A percentile compares a stretch with the other conserved stretches of the same genome.
These are phyloP conservation scores for Gasterosteus aculeatus DNA, from an alignment of 2,113 vertebrate genomes.

Conservation along the genomic window DNA sequence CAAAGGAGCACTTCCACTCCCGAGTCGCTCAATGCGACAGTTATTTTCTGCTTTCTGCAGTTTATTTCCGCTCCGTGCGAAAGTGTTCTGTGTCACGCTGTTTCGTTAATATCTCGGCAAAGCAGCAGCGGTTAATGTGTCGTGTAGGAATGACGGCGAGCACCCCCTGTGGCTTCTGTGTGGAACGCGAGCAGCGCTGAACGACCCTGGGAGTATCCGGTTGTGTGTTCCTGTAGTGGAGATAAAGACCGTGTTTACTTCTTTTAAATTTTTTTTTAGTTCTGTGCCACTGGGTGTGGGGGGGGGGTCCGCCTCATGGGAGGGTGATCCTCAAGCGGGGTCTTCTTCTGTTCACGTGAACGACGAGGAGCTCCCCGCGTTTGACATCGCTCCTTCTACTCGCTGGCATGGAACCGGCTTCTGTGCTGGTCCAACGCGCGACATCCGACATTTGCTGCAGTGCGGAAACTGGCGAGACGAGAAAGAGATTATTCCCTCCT, in stretches of 20 bases:
- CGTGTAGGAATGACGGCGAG: slow-evolving; percentile 40
- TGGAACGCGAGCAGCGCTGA: slow-evolving; percentile 68
- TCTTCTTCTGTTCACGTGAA: slow-evolving; percentile 41
- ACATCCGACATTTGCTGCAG: background rate
- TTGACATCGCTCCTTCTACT: slow-evolving; percentile 30
- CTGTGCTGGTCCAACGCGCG: slow-evolving; percentile 9
- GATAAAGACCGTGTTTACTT: slow-evolving; percentile 65
- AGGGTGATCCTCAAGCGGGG: slow-evolving; percentile 38
- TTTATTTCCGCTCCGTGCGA: background rate
- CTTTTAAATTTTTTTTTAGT: slow-evolving; percentile 54
- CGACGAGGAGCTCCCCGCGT: slow-evolving; percentile 5
- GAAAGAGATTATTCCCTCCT: background rate
- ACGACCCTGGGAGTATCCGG: slow-evolving; percentile 69
- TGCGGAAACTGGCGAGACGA: background rate
- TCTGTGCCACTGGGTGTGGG: slow-evolving; percentile 43
- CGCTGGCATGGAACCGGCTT: slow-evolving; percentile 9
- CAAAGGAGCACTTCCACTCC: slow-evolving; percentile 31
- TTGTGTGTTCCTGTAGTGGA: slow-evolving; percentile 31
- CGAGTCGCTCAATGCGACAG: slow-evolving; percentile 2
- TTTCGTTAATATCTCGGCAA: slow-evolving; percentile 60
- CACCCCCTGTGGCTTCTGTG: slow-evolving; percentile 55
- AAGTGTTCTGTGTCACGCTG: slow-evolving; percentile 7
- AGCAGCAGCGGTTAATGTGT: slow-evolving; percentile 65
- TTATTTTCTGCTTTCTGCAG: background rate
- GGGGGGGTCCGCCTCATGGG: slow-evolving; percentile 20